Evolutionary conservation across 37 sponge, comb jelly and placozoan genomes (phyloP), one percentile per base, ranked within the genome.

Genomic region (Ephydatia muelleri): DNA sequence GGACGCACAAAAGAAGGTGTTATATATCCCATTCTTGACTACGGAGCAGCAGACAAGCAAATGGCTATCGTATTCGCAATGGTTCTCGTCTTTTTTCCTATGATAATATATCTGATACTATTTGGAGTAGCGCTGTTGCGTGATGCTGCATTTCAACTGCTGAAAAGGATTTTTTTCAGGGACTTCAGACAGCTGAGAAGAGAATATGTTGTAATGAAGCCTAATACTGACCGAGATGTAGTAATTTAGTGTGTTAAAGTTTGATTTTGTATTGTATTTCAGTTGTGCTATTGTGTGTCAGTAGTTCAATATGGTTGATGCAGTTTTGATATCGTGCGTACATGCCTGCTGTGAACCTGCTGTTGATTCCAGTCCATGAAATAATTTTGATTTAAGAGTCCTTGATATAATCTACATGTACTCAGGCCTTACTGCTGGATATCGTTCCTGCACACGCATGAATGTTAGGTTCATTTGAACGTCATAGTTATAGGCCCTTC

Each of bases 21-120:
- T 39, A 87, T 94, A 33, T 94, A 94, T 71, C 11, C 75, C 0
- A 33, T 27, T 0, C 65, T 94, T 1, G 80, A 94, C 67, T 94
- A 82, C 35, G 47, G 64, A 16, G 57, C 57, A 16, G 16, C 26
- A 21, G 11, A 73, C 28, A 73, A 70, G 1, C 57, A 57, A 57
- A 37, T 25, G 23, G 65, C 91, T 5, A 26, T 65, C 6, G 65
- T 26, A 0, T 49, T 36, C 13, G 83, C 72, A 13, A 30, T 90
- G 2, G 34, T 29, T 0, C 65, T 86, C 33, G 68, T 77, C 27
- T 37, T 90, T 11, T 8, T 66, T 0, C 83, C 85, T 0, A 64
- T 76, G 37, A 29, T 72, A 2, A 32, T 81, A 0, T 85, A 88
- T 40, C 2, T 87, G 14, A 23, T 84, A 0, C 75, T 84, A 65